Conservation (phyloP, 2,797 vertebrate genomes). For the Lateolabrax maculatus region DNA sequence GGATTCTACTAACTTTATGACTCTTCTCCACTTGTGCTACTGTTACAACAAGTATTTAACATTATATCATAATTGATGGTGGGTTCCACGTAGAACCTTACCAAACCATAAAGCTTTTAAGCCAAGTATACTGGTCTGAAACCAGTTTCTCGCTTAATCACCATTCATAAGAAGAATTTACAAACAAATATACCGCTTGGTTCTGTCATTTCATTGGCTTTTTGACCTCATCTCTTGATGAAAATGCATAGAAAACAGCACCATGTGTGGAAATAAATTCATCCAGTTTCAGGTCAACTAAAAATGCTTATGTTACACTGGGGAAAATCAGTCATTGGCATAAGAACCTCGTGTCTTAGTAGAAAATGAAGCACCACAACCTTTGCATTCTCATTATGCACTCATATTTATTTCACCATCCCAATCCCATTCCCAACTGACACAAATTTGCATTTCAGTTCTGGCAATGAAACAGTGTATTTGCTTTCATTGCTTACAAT, state of each 20-base stretch:
- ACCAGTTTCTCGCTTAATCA: constrained; percentile 25
- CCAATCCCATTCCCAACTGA: constrained; percentile 22
- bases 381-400: constrained; percentile 31
- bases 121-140: constrained; percentile 32
- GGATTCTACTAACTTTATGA: background rate
- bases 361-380: constrained; percentile 24
- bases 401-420: constrained; percentile 42
- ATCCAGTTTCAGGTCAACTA: constrained; percentile 19
- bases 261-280: constrained; percentile 11
- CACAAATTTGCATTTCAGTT: constrained; percentile 44
- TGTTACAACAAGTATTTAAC: background rate
- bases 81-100: constrained; percentile 61
- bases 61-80: constrained; percentile 29
- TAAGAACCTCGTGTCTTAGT: background rate
- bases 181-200: background rate
- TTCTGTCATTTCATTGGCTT: constrained; percentile 17
- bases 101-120: constrained; percentile 61
- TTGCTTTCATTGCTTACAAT: constrained; percentile 50
- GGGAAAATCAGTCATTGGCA: constrained; percentile 30
- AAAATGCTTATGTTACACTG: constrained; percentile 3
- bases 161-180: background rate
- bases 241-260: constrained; percentile 22
- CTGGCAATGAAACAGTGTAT: constrained; percentile 49
- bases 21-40: background rate
- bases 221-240: constrained; percentile 23